phyloP scores from a whole-genome alignment of 1,140 invertebrate genomes.

The Sycophila sp. region DNA sequence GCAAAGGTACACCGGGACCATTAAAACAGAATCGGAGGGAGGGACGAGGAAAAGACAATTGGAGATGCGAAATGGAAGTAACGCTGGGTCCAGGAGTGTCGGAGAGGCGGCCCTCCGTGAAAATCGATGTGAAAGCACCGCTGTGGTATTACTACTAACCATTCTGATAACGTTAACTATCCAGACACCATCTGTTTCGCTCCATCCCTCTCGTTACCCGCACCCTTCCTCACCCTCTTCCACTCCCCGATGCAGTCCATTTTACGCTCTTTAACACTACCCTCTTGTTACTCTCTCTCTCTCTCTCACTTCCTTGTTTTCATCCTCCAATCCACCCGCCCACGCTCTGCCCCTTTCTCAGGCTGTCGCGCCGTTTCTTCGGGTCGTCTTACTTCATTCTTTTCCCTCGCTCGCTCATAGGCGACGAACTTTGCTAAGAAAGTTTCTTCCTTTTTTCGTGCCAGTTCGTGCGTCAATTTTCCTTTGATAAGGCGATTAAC shows the following conservation, averaged over 20 bases:
- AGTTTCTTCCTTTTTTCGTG: neutral
- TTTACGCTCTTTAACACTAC: neutral
- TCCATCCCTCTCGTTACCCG: neutral
- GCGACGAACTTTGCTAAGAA: too few species aligned
- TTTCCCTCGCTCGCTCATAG: neutral
- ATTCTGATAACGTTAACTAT: constrained; percentile 25
- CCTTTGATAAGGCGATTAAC: too few species aligned
- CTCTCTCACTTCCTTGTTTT: neutral
- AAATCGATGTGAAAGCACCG: constrained; percentile 17
- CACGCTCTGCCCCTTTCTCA: neutral
- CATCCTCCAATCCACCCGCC: neutral
- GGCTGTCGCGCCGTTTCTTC: neutral
- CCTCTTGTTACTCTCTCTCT: neutral
- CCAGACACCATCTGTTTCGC: neutral
- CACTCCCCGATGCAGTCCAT: neutral
- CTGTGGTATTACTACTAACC: constrained; percentile 23
- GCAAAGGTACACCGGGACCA: neutral
- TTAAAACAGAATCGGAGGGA: neutral
- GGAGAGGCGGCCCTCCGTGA: neutral
- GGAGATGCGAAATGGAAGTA: neutral
- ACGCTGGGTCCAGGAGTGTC: neutral
- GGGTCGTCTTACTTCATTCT: neutral
- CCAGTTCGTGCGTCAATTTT: too few species aligned
- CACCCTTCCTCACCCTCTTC: too few species aligned
- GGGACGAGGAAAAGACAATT: neutral